Base-by-base conservation (phyloP, 2,113 vertebrate genomes). In the Leuciscus idus region DNA sequence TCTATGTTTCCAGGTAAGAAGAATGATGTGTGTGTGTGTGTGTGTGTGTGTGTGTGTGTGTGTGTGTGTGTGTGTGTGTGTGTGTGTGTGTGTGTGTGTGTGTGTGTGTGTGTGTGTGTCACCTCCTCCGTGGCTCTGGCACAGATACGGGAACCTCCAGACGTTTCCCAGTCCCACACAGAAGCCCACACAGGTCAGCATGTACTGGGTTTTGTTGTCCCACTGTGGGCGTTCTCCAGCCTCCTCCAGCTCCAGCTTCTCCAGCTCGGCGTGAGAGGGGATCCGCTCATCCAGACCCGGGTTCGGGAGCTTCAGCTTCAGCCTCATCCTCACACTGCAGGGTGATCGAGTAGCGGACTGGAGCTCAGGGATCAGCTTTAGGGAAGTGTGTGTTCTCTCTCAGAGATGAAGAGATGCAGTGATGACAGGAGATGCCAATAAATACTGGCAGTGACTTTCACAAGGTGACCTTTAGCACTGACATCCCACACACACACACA, bases 121-220 rank as follows among this genome's bases (percentile, higher is more conserved):
- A 97, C 97, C 97, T 96, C 97, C 96, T 88, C 97, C 97, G 0
- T 97, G 96, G 89, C 95, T 97, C 94, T 97, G 97, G 84, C 96
- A 97, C 75, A 97, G 95, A 90, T 97, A 97, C 0, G 97, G 97
- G 89, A 97, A 97, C 33, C 97, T 92, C 97, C 96, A 97, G 78
- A 97, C 96, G 1, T 97, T 97, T 87, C 96, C 96, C 19, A 97
- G 94, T n/a, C 96, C 97, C 86, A 97, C 96, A 59, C 96, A 97
- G 92, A 97, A 97, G 73, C 97, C 97, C 88, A 97, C 85, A 0
- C 97, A 97, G 0, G 96, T 97, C 87, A 97, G 93, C 96, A 97
- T 96, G 52, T 97, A 97, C 88, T 97, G 97, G 2, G 95, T 85
- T 85, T 97, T 97, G 93, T 96, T 97, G 90, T 97, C 96, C 96